phyloP scores from a whole-genome alignment of 1,140 invertebrate species.

The Tenebrio molitor region DNA sequence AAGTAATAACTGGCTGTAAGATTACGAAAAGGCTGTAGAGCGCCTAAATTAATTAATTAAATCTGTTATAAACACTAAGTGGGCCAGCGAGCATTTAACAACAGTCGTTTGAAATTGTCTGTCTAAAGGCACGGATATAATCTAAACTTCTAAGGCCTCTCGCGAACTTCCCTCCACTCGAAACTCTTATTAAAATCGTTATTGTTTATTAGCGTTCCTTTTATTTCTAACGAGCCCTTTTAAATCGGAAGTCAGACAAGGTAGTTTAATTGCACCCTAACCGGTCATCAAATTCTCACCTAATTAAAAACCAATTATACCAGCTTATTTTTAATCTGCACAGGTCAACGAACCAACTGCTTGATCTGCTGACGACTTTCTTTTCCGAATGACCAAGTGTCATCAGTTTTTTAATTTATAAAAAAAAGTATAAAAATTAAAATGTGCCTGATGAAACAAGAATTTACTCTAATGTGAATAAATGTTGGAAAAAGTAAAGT shows the following conservation, averaged over 20 bases:
- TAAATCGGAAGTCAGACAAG: constrained; percentile 41
- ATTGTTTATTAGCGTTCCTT: constrained; percentile 55
- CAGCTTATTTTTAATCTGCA: no score
- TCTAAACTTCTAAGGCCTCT: constrained; percentile 44
- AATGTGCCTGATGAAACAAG: no score
- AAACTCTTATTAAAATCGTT: constrained; percentile 58
- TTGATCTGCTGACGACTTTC: no score
- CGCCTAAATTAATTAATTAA: constrained; percentile 67
- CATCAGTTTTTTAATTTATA: no score
- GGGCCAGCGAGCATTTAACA: constrained; percentile 58
- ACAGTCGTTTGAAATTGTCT: constrained; percentile 54
- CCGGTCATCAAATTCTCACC: background rate
- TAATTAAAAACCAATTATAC: constrained; percentile 3
- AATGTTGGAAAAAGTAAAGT: no score
- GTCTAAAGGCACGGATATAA: constrained; percentile 47
- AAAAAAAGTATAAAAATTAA: no score
- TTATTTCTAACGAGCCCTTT: constrained; percentile 46
- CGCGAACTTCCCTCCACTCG: constrained; percentile 45
- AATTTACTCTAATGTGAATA: no score
- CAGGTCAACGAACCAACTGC: no score
- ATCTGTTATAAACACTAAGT: constrained; percentile 65
- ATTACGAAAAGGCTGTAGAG: constrained; percentile 62
- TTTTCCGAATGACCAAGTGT: no score
- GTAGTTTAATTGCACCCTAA: constrained; percentile 1
- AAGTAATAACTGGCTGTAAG: constrained; percentile 64